These are phyloP conservation scores for Erythrocebus patas DNA, from an alignment of 2,113 vertebrate species.

Conservation along the genomic window DNA sequence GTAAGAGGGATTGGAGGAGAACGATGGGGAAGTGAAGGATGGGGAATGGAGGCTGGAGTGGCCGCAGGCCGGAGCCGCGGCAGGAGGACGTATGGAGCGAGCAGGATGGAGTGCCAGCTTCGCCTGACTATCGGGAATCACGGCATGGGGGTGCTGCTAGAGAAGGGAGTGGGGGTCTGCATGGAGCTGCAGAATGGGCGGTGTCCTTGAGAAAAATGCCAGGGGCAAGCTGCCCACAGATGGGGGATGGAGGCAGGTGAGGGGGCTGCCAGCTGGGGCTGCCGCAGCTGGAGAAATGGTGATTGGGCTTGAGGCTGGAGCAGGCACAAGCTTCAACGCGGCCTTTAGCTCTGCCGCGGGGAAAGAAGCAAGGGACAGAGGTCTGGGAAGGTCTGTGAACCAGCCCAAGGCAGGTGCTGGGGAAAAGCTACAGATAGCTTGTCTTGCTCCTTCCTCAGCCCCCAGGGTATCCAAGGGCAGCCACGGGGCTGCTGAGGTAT, in stretches of 20 bases:
- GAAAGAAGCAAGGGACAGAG: neutral
- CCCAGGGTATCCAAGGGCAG: neutral
- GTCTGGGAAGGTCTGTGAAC: neutral
- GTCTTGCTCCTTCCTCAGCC: neutral
- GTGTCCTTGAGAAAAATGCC: slow-evolving; percentile 60
- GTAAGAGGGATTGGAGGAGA: neutral
- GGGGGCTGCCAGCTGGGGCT: neutral
- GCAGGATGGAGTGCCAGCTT: neutral
- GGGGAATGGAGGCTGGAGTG: neutral
- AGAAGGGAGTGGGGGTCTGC: neutral
- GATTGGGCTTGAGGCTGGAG: neutral
- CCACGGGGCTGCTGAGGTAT: neutral
- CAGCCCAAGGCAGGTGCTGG: neutral
- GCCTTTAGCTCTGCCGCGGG: neutral
- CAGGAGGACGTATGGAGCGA: neutral
- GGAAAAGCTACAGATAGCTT: neutral
- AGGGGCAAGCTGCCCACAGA: neutral
- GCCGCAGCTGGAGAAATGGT: neutral
- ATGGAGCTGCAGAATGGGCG: neutral
- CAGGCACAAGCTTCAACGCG: neutral
- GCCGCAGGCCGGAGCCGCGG: slow-evolving; percentile 9
- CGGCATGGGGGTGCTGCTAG: neutral
- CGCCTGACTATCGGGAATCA: neutral
- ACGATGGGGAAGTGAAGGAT: neutral
- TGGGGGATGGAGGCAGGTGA: slow-evolving; percentile 41